These are phyloP conservation scores for Dasypus novemcinctus DNA, from an alignment of 2,113 vertebrate genomes.

Conservation along the genomic window DNA sequence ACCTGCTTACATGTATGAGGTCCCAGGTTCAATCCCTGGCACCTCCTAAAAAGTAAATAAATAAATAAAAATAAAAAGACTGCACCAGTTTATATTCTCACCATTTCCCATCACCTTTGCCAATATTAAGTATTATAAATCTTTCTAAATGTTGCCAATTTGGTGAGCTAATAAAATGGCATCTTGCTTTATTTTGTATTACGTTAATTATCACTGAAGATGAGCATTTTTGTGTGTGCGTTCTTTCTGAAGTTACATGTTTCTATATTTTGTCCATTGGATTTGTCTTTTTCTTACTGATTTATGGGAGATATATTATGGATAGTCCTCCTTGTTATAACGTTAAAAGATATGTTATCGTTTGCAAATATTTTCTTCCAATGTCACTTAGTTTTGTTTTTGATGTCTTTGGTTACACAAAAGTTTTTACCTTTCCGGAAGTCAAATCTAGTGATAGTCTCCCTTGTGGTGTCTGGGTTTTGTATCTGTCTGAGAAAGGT, in stretches of 20 bases:
- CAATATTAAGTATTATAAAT: background rate
- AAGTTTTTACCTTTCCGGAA: background rate
- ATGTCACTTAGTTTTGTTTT: background rate
- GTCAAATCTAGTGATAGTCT: background rate
- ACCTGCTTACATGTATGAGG: no score
- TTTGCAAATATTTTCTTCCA: slow-evolving; percentile 11
- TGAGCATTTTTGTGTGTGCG: background rate
- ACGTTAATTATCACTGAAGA: background rate
- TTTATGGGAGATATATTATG: background rate
- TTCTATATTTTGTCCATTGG: background rate
- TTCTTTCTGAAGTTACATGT: slow-evolving; percentile 21
- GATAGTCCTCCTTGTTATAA: background rate
- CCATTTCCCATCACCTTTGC: background rate
- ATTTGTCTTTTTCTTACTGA: background rate
- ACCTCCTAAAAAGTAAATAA: no score
- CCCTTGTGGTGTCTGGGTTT: background rate
- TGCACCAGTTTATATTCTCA: background rate
- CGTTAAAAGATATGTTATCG: background rate
- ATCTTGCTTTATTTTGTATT: background rate
- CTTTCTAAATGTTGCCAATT: background rate
- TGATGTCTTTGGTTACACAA: background rate
- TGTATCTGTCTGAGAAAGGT: background rate
- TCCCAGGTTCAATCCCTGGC: no score
- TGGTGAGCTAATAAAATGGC: background rate
- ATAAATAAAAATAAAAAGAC: background rate